Base-by-base conservation (phyloP, 2,797 vertebrate species). In the Rhynchonycteris naso region DNA sequence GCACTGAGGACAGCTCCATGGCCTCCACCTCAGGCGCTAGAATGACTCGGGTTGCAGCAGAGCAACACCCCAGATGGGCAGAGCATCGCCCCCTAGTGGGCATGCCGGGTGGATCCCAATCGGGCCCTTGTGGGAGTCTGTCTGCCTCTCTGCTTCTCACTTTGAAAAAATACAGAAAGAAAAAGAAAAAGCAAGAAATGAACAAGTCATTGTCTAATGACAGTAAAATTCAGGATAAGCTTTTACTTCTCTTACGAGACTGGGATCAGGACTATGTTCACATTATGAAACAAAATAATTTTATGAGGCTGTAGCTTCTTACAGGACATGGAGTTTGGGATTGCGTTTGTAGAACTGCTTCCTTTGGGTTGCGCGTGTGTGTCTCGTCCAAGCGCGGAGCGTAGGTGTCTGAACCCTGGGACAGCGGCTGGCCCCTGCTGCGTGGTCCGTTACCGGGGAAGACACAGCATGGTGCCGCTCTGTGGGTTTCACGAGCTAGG, bases 401-500 rank as follows among this genome's bases (percentile, higher is more conserved):
- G 10, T 2, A 8, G 30, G 18, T 0, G 0, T 47, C 59, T n/a
- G 38, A 47, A 50, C 56, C 26, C 30, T 1, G 66, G 52, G 18
- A 1, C 43, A 24, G 1, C 19, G 0, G 16, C 33, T 18, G 84
- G 56, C 7, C 43, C 11, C 79, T 4, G 2, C 22, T 14, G 38
- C 43, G 10, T 3, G 1, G 2, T 13, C 47, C 38, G 2, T 52
- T 19, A 0, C 30, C 10, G n/a, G 63, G 21, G 56, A 18, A 11
- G 56, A 24, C 15, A 0, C 43, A 68, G n/a, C 47, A 24, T 33
- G n/a, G 19, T 18, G 56, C 19, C 4, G 0, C 11, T n/a, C 43
- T 43, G 35, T 68, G 63, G 14, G 15, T 76, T 63, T 26, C 19
- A 4, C 5, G 35, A 56, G 35, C 61, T 81, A 72, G 14, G 38